Base-by-base conservation (phyloP, 2,113 vertebrate species). In the Oryzias curvinotus region DNA sequence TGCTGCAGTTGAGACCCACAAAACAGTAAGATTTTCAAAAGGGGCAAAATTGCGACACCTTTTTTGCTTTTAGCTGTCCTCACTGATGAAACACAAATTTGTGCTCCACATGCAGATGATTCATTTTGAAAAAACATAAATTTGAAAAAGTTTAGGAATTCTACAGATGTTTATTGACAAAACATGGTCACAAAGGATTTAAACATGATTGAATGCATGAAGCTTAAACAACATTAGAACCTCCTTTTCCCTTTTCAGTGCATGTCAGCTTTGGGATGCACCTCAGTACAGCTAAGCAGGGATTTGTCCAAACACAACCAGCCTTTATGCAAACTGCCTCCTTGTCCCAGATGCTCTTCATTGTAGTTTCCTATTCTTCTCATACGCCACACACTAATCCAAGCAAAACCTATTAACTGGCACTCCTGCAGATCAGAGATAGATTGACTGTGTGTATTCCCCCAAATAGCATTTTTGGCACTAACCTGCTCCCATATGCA, bases 291-390 rank as follows among this genome's bases (percentile, higher is more conserved):
- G 75, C 67, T 87, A 79, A 84, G 53, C 5, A 8, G 56, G 77
- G 84, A 89, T 91, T 90, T 89, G 78, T 82, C 75, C 44, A 48
- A 63, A 81, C 79, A 81, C 83, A 82, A 79, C 78, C 67, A 64
- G 57, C 67, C 62, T 6, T 59, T 3, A 68, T 49, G 61, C 80
- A 70, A 81, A 69, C 75, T 59, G 64, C 69, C 75, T 73, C 67
- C 75, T 74, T 59, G 61, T 82, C 56, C 58, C 71, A 47, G 52
- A 75, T 68, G 57, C 72, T 59, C 16, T 88, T 87, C 77, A 80
- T 55, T 48, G 62, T 59, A 63, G 45, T 18, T 57, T 63, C 51
- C 78, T 36, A 77, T 88, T 88, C 71, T 82, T 82, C 62, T 77
- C 69, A 49, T 70, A 58, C 63, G 14, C 49, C 42, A 7, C 56